These are phyloP conservation scores for Acrossocheilus fasciatus DNA, from an alignment of 2,797 vertebrate species.

Conservation along the genomic window DNA sequence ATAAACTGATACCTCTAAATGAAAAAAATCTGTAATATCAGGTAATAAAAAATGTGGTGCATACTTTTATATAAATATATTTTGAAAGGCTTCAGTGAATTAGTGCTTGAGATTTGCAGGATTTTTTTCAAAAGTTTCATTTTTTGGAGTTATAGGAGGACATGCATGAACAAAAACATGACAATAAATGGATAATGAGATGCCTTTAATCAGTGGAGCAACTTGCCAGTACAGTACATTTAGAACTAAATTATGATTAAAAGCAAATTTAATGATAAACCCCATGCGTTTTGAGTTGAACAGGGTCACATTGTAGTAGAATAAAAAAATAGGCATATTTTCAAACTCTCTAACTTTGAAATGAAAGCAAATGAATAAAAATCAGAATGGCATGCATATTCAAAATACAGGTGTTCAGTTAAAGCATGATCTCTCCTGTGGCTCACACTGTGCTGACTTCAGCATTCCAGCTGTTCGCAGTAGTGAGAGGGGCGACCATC, in stretches of 20 bases:
- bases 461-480: constrained; percentile 32
- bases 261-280: neutral
- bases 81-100: neutral
- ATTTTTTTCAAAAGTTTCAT: neutral
- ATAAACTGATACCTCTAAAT: neutral
- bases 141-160: neutral
- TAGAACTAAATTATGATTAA: constrained; percentile 16
- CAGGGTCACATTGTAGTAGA: neutral
- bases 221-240: neutral
- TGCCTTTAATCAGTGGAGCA: neutral
- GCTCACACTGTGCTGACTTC: constrained; percentile 9
- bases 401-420: constrained; percentile 33
- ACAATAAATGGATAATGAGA: neutral
- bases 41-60: neutral
- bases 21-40: neutral
- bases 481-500: neutral
- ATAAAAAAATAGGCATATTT: neutral
- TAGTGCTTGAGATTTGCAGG: neutral
- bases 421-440: neutral
- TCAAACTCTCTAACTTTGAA: neutral
- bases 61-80: neutral
- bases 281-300: neutral
- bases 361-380: neutral
- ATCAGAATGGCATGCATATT: neutral
- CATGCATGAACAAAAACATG: neutral